Evolutionary conservation across 2,888 invertebrate species (phyloP).

Genomic region (Macaria liturata): DNA sequence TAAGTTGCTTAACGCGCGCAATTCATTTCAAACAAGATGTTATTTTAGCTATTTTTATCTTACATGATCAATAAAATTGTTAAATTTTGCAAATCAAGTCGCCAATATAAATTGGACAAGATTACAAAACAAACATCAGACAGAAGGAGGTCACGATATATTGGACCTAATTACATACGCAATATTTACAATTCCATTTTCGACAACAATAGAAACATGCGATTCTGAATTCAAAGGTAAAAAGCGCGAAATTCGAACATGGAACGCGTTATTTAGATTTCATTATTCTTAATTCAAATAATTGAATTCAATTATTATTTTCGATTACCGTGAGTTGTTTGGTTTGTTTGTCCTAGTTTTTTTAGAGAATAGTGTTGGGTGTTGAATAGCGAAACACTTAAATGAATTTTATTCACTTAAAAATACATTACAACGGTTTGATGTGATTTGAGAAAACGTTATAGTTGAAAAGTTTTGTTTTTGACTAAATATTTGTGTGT

Average conservation of each 20-base stretch:
- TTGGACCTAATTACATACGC: slow-evolving; percentile 54
- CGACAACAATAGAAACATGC: slow-evolving; percentile 77
- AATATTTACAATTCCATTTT: slow-evolving; percentile 72
- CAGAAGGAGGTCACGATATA: slow-evolving; percentile 41
- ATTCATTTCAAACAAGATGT: slow-evolving; percentile 12
- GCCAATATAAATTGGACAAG: slow-evolving; percentile 31
- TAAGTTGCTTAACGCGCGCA: slow-evolving; percentile 24
- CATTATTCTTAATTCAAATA: slow-evolving; percentile 75
- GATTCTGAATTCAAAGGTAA: slow-evolving; percentile 77
- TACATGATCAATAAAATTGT: slow-evolving; percentile 22
- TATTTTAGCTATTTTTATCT: slow-evolving; percentile 12
- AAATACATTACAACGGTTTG: slow-evolving; percentile 18
- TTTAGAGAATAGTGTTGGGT: slow-evolving; percentile 38
- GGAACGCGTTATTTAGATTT: slow-evolving; percentile 72
- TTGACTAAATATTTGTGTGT: too few species aligned
- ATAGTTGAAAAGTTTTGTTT: slow-evolving; percentile 11
- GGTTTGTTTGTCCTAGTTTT: slow-evolving; percentile 63
- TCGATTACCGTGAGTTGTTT: slow-evolving; percentile 69
- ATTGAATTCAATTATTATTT: slow-evolving; percentile 79
- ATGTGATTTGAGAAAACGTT: slow-evolving; percentile 18
- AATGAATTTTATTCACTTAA: slow-evolving; percentile 26
- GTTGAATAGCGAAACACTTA: slow-evolving; percentile 20
- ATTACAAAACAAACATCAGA: slow-evolving; percentile 29
- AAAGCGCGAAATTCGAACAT: slow-evolving; percentile 73
- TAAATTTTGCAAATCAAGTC: slow-evolving; percentile 23